phyloP scores from a whole-genome alignment of 2,797 vertebrate species.

The Gobio occitaniae region DNA sequence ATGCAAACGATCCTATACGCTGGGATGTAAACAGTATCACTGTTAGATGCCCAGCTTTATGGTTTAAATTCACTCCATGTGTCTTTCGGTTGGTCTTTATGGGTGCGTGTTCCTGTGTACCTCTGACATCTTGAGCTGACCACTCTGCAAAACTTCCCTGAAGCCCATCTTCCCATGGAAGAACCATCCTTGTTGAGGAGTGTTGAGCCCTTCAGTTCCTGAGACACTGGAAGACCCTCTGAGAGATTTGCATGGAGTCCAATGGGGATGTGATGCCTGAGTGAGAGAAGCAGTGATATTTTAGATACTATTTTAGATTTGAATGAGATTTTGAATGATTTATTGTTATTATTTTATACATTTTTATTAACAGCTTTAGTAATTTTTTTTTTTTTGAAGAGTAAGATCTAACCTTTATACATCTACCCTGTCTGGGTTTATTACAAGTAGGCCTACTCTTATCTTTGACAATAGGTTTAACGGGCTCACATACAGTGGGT shows the following conservation, averaged over 20 bases:
- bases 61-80: not conserved
- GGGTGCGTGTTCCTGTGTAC: slow-evolving; percentile 67
- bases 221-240: slow-evolving; percentile 89
- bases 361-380: not conserved
- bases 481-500: too few relatives aligned
- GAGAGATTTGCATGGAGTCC: slow-evolving; percentile 97
- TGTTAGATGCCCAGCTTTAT: not conserved
- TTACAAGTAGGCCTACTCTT: not conserved
- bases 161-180: slow-evolving; percentile 96
- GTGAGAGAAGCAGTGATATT: not conserved
- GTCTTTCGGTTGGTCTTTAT: not conserved
- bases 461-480: not conserved
- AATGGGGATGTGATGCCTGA: slow-evolving; percentile 88
- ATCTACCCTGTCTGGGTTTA: not conserved
- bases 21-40: not conserved
- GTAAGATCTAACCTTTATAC: not conserved
- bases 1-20: too few relatives aligned
- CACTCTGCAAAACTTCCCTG: slow-evolving; percentile 83
- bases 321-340: too few relatives aligned
- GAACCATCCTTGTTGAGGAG: slow-evolving; percentile 83
- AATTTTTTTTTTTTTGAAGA: not conserved
- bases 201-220: slow-evolving; percentile 79
- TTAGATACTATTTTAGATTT: not conserved
- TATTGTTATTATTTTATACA: too few relatives aligned
- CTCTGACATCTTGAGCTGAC: slow-evolving; percentile 88